Conservation (phyloP, 2,113 vertebrate species). For the Aegithalos caudatus region DNA sequence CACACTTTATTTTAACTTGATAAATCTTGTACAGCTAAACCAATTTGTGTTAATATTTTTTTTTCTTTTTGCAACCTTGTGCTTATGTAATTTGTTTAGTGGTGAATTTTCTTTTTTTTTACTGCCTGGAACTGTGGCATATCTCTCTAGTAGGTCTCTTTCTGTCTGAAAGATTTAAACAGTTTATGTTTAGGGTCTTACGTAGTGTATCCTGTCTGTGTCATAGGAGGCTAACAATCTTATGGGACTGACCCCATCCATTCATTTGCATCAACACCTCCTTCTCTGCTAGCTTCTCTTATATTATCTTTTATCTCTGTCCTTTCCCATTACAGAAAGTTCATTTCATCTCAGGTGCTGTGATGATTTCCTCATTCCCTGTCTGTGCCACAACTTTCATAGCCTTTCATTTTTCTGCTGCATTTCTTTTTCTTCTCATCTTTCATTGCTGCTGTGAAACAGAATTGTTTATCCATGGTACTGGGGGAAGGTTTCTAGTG, state of each 20-base stretch:
- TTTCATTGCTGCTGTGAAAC: neutral
- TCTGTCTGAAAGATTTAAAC: neutral
- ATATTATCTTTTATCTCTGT: neutral
- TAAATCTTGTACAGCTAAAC: conserved; percentile 55
- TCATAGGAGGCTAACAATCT: neutral
- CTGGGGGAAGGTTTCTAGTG: neutral
- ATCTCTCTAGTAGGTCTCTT: neutral
- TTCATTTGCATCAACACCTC: neutral
- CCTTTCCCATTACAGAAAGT: neutral
- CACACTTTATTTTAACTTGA: conserved; percentile 57
- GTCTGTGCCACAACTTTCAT: neutral
- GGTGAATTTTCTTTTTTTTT: neutral
- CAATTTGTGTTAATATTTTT: conserved; percentile 45
- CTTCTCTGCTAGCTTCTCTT: neutral
- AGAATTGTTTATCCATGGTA: neutral
- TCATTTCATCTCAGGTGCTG: neutral
- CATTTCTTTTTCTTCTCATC: neutral
- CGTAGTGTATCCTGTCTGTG: neutral
- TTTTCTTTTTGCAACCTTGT: conserved; percentile 29
- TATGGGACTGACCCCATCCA: neutral
- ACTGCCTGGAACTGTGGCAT: neutral
- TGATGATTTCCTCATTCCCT: neutral
- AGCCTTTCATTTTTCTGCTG: neutral
- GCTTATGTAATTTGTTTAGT: conserved; percentile 48
- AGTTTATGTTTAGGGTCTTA: neutral